These are phyloP conservation scores for Atta colombica DNA, from an alignment of 1,140 invertebrate genomes.

Conservation along the genomic window DNA sequence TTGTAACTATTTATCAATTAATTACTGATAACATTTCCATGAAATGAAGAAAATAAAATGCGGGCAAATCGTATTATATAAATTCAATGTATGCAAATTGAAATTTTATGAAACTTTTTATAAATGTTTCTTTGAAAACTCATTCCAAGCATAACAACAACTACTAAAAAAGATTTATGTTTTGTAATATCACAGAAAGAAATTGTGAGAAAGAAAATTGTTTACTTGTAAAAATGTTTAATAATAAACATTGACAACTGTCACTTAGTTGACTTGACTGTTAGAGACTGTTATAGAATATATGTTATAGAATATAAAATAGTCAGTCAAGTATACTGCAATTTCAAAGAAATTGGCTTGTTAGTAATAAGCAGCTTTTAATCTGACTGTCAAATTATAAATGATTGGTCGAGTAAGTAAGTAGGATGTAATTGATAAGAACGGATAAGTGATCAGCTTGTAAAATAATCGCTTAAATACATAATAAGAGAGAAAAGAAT, in stretches of 20 bases:
- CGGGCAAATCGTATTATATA: neutral
- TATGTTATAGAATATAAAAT: neutral
- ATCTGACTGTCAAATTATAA: slow-evolving; percentile 19
- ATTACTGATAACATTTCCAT: neutral
- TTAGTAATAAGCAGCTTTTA: slow-evolving; percentile 1
- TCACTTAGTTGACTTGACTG: neutral
- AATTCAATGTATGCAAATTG: neutral
- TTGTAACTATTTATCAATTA: neutral
- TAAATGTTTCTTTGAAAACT: neutral
- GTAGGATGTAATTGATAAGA: neutral
- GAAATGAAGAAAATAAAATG: neutral
- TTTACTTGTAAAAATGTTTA: neutral
- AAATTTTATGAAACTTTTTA: neutral
- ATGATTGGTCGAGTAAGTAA: neutral
- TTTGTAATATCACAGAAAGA: neutral
- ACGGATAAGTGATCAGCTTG: neutral
- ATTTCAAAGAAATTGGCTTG: neutral
- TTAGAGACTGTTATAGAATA: neutral
- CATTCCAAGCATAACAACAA: neutral
- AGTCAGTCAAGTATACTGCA: neutral
- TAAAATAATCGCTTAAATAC: neutral
- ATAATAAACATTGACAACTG: neutral
- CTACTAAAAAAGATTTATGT: neutral
- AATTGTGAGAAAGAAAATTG: neutral
- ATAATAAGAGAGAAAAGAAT: neutral